Evolutionary conservation across 2,113 vertebrate genomes (phyloP), one percentile per base, ranked within the genome.

Genomic region (Artemisiospiza belli): DNA sequence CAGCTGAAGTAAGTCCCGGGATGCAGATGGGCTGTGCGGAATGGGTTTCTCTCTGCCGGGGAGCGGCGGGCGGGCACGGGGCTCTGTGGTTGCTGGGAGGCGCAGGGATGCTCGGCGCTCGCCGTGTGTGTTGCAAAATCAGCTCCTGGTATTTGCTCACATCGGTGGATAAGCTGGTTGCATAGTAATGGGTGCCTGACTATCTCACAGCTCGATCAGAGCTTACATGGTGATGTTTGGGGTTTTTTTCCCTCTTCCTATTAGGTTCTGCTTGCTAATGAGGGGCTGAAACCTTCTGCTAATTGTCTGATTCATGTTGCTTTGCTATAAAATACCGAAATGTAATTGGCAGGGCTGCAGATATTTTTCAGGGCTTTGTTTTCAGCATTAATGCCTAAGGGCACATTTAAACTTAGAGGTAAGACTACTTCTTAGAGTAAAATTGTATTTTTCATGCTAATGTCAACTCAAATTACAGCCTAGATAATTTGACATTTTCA

Each of bases 1-100:
- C 99, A 99, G 98, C 97, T 99, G 35, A 99, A 99, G 99, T 99
- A 99, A 75, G 98, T 90, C 37, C 6, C 64, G 10, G 17, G 41
- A 41, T 15, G 64, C 55, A 5, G 33, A 21, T 35, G 14, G 5
- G 10, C 72, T 74, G 37, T 44, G 87, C 63, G 3, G 5, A 27
- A 27, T 0, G 49, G 33, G 54, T 30, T 23, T 79, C 51, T 64
- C 61, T 39, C 6, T 49, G 35, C 49, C 4, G n/a, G 72, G 10
- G 63, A 75, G 4, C 55, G 5, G 75, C 12, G 8, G 31, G 77
- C 22, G 83, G 95, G 78, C 92, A 39, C 80, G 52, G 85, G 80
- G 83, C 87, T 95, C 88, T 64, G 7, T 19, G 47, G n/a, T 6
- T 73, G 91, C 76, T 49, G 37, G 54, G 93, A 83, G 77, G 57